phyloP scores from a whole-genome alignment of 1,140 invertebrate species.

The Colletes gigas region DNA sequence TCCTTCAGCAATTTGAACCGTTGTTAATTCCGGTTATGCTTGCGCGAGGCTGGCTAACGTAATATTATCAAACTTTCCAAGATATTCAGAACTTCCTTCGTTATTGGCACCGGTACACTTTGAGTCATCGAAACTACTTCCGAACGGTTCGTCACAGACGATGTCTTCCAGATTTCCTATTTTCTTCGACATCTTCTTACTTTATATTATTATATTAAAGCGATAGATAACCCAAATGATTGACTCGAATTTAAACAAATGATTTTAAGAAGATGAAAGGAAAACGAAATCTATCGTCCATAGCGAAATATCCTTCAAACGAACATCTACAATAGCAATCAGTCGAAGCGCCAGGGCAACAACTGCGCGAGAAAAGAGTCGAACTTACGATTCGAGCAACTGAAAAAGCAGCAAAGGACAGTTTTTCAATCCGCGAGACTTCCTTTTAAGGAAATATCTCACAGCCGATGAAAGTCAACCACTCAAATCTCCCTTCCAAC shows the following conservation, averaged over 20 bases:
- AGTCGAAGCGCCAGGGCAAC: background rate
- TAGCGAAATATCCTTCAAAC: background rate
- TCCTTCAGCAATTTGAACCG: too few relatives aligned
- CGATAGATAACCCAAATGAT: too few relatives aligned
- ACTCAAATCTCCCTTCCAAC: slow-evolving; percentile 8
- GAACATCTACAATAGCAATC: background rate
- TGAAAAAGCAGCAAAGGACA: background rate
- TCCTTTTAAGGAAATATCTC: background rate
- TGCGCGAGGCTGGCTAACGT: too few relatives aligned
- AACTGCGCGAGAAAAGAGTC: background rate
- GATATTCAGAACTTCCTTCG: too few relatives aligned
- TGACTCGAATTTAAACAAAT: too few relatives aligned
- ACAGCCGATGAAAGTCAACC: slow-evolving; percentile 8
- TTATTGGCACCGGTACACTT: too few relatives aligned
- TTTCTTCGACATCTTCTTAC: background rate
- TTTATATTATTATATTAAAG: too few relatives aligned
- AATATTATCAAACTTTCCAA: too few relatives aligned
- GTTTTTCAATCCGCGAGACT: background rate
- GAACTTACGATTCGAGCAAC: background rate
- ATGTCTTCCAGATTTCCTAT: background rate
- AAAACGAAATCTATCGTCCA: background rate
- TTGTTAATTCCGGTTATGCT: too few relatives aligned
- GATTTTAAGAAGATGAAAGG: too few relatives aligned
- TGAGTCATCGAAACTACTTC: too few relatives aligned
- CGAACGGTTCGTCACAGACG: too few relatives aligned